Evolutionary conservation across 2,888 invertebrate species (phyloP).

Genomic region (Chymomyza procnemis): DNA sequence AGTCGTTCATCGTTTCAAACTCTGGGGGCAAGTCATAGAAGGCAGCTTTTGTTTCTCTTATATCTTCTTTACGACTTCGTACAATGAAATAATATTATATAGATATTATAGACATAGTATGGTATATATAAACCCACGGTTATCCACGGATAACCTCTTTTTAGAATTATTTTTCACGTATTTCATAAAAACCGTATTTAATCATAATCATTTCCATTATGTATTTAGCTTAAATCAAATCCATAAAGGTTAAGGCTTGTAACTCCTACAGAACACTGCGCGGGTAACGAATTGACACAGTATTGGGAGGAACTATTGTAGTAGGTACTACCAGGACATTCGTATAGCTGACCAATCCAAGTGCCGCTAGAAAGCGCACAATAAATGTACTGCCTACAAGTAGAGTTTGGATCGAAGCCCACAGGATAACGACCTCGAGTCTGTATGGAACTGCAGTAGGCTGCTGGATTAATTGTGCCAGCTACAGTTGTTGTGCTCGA

Average conservation of each 20-base stretch:
- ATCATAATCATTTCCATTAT: too few species aligned
- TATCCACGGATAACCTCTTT: too few species aligned
- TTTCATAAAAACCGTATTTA: too few species aligned
- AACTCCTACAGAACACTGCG: slow-evolving; percentile 44
- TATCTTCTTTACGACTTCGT: too few species aligned
- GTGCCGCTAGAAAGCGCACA: slow-evolving; percentile 44
- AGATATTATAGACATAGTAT: too few species aligned
- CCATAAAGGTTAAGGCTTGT: slow-evolving; percentile 43
- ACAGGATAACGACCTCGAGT: slow-evolving; percentile 44
- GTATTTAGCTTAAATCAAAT: slow-evolving; percentile 19
- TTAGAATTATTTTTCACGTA: too few species aligned
- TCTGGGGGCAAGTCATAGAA: too few species aligned
- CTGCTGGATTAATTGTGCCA: slow-evolving; percentile 31
- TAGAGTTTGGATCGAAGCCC: slow-evolving; percentile 50
- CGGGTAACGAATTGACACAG: slow-evolving; percentile 48
- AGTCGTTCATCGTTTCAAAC: too few species aligned
- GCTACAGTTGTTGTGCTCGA: slow-evolving; percentile 30
- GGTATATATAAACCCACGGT: too few species aligned
- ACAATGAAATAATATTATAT: too few species aligned
- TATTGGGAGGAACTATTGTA: slow-evolving; percentile 37
- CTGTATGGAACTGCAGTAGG: slow-evolving; percentile 49
- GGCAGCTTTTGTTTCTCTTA: too few species aligned
- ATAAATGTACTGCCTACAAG: slow-evolving; percentile 65
- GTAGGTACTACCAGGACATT: slow-evolving; percentile 59
- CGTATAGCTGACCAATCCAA: slow-evolving; percentile 61